Base-by-base conservation (phyloP, 2,797 vertebrate species). In the Gymnopithys bicolor region DNA sequence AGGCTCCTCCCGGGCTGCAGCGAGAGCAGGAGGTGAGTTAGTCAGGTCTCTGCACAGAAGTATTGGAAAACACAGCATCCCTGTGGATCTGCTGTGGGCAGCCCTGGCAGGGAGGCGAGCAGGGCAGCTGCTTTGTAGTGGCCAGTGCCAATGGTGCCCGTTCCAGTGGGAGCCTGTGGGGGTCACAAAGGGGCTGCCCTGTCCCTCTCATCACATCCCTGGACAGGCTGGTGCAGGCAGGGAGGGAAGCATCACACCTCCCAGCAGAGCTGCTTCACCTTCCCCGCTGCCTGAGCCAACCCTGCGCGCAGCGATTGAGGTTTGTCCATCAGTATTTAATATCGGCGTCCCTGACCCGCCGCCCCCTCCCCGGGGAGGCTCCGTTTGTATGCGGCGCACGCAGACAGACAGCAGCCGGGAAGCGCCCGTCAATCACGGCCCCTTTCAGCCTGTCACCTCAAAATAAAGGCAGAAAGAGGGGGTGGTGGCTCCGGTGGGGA, bases 321-420 rank as follows among this genome's bases (percentile, higher is more conserved):
- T 78, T 49, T 64, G 84, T 87, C 93, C 11, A 0, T 94, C 92
- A 77, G 18, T 43, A 90, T 95, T 91, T 82, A 90, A 95, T 92
- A 84, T 85, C 33, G 2, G 55, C 7, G 6, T 69, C 70, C 35
- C 67, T 46, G 19, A 82, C 60, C 52, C 13, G 10, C 88, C 8
- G 11, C 52, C 39, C 24, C 51, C 43, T 55, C 43, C 70, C 64
- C 21, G 5, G 87, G 78, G 91, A 69, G 78, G 63, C 93, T 94
- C 78, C 1, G 7, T 94, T 96, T 91, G 90, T 88, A 96, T 96
- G 93, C 88, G 3, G 41, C 2, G 14, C 94, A 96, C 81, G 68
- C 80, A 89, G 88, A 74, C 93, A 96, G 92, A 90, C 90, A 93
- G 90, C 94, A 93, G 92, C 94, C 78, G 84, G 92, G 93, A 94